phyloP scores from a whole-genome alignment of 2,113 vertebrate genomes.

The Mesembrinibis cayennensis region DNA sequence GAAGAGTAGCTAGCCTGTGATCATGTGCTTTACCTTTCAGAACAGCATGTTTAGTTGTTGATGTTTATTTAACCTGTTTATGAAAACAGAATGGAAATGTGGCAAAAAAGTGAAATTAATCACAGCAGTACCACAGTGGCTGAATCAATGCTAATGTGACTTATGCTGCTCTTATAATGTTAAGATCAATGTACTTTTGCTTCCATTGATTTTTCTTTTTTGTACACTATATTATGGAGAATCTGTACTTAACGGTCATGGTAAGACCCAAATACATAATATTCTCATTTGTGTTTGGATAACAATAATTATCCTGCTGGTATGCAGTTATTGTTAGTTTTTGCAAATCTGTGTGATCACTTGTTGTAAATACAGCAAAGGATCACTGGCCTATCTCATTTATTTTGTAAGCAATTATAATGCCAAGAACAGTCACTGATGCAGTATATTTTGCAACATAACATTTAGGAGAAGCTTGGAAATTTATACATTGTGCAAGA shows the following conservation, averaged over 20 bases:
- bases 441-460: not conserved
- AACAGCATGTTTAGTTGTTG: not conserved
- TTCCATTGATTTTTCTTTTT: conserved; percentile 32
- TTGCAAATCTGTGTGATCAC: not conserved
- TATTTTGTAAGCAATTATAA: not conserved
- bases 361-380: not conserved
- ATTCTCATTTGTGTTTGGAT: not conserved
- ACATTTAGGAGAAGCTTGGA: not conserved
- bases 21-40: not conserved
- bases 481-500: not conserved
- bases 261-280: not conserved
- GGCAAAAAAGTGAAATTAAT: not conserved
- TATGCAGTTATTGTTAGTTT: not conserved
- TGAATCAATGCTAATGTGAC: conserved; percentile 20
- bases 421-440: not conserved
- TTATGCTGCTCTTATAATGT: conserved; percentile 8
- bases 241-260: not conserved
- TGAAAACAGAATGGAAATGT: not conserved
- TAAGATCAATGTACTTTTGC: conserved; percentile 18
- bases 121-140: not conserved
- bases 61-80: not conserved
- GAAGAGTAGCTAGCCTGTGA: not conserved
- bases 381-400: not conserved
- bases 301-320: not conserved
- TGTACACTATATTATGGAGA: not conserved